These are phyloP conservation scores for Muscina levida DNA, from an alignment of 2,888 invertebrate genomes.

Conservation along the genomic window DNA sequence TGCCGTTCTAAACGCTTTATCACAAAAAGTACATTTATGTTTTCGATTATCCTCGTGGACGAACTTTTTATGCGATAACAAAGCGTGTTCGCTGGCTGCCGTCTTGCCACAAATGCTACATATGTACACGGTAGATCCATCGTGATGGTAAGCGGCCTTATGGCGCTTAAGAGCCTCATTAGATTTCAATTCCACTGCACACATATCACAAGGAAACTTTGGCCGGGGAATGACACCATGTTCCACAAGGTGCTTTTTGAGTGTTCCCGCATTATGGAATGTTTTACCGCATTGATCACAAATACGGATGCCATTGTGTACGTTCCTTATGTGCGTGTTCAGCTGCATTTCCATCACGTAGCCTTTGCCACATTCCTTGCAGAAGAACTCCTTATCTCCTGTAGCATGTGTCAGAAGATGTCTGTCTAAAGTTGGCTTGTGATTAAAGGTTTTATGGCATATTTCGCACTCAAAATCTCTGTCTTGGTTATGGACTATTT, in stretches of 20 bases:
- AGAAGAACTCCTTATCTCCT: slow-evolving; percentile 64
- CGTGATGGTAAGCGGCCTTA: slow-evolving; percentile 67
- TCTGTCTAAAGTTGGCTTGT: slow-evolving; percentile 59
- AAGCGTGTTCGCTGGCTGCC: slow-evolving; percentile 65
- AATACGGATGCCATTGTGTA: slow-evolving; percentile 56
- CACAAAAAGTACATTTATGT: slow-evolving; percentile 68
- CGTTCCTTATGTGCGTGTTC: slow-evolving; percentile 65
- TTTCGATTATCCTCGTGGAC: slow-evolving; percentile 67
- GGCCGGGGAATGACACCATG: slow-evolving; percentile 59
- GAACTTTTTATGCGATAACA: slow-evolving; percentile 67
- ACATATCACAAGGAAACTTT: slow-evolving; percentile 66
- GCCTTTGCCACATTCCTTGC: slow-evolving; percentile 68
- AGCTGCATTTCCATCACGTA: slow-evolving; percentile 60
- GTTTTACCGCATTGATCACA: slow-evolving; percentile 67
- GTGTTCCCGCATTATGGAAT: slow-evolving; percentile 57
- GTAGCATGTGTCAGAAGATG: slow-evolving; percentile 67
- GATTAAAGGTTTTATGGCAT: slow-evolving; percentile 66
- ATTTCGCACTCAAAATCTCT: slow-evolving; percentile 63
- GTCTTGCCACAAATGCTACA: slow-evolving; percentile 69
- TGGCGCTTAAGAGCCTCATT: slow-evolving; percentile 66
- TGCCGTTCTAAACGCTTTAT: slow-evolving; percentile 68
- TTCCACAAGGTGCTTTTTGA: slow-evolving; percentile 63
- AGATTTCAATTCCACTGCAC: slow-evolving; percentile 66
- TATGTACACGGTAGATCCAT: slow-evolving; percentile 62
- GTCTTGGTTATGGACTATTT: slow-evolving; percentile 59